Evolutionary conservation across 2,888 invertebrate genomes (phyloP), one percentile per base, ranked within the genome.

Genomic region (Acronicta psi): DNA sequence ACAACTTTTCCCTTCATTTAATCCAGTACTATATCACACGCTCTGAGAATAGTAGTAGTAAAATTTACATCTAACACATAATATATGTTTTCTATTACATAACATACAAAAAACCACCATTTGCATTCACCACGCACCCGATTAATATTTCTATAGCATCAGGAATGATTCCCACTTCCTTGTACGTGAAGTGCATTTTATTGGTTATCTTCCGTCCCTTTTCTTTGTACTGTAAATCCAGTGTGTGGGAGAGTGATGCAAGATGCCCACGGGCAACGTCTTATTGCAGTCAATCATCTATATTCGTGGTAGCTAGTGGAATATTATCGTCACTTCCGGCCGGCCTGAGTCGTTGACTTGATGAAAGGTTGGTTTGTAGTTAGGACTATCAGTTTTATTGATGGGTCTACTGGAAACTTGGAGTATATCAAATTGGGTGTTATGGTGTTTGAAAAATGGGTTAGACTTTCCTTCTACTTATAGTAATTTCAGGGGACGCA

Each of bases 261-360:
- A 1, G 43, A 53, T 43, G n/a, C 57, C 53, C 54, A 41, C 63
- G 59, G 59, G 64, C 64, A 77, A 76, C 80, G 88, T 87, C 89
- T 88, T 87, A 84, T 84, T 85, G 88, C 84, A 90, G 87, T 87
- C 91, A 92, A 92, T 93, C 93, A 93, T 93, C 93, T 92, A 91
- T 92, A 94, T 93, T 93, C 92, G 90, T 91, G 87, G 86, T 91
- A 87, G 90, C 87, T 87, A 85, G 90, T 89, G 80, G 91, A 90
- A 92, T 92, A 91, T 93, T 90, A 91, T 91, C 86, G 89, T 82
- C 76, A 83, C 91, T 93, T 94, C 93, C 93, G 93, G 88, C 84
- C 77, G 37, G 77, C 80, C 78, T 80, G 82, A 88, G 93, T 93
- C 93, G 88, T 87, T 93, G 93, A 76, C 77, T 76, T 65, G 58